Conservation (phyloP, 92 coral and sea anemone species). For the Heliopora coerulea region DNA sequence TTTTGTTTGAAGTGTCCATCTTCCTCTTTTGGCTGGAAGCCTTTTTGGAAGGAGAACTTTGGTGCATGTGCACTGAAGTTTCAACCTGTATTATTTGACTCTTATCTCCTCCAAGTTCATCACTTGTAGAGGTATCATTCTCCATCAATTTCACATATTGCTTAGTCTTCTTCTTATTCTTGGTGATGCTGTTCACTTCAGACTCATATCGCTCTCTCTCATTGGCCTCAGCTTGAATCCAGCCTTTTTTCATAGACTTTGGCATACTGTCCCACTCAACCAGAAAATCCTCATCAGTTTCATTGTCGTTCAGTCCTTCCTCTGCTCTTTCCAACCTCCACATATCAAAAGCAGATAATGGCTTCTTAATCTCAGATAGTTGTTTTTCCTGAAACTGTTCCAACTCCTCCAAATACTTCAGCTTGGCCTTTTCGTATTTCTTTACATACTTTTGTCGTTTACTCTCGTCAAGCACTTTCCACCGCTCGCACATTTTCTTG, state of each 20-base stretch:
- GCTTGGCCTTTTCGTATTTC: conserved; percentile 11
- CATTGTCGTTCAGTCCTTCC: neutral
- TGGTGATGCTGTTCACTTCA: neutral
- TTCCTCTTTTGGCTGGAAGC: neutral
- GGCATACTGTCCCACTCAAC: conserved; percentile 36
- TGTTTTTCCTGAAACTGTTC: neutral
- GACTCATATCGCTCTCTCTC: conserved; percentile 17
- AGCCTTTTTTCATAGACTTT: conserved; percentile 29
- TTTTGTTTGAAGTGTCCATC: neutral
- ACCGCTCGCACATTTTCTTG: conserved; percentile 22
- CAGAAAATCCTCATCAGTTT: conserved; percentile 14
- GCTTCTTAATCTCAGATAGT: conserved; percentile 1
- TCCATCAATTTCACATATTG: neutral
- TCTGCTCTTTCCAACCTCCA: conserved; percentile 24
- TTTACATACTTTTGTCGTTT: conserved; percentile 14
- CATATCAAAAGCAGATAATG: conserved; percentile 18
- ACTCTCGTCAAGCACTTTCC: conserved; percentile 7
- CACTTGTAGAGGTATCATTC: neutral
- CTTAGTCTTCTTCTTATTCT: neutral
- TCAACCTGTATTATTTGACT: neutral
- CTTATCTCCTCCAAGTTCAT: neutral
- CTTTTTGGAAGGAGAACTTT: neutral
- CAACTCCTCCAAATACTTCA: neutral
- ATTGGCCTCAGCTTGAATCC: conserved; percentile 19
- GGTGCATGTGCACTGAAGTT: neutral